Base-by-base conservation (phyloP, 2,888 invertebrate genomes). In the Lochmaea crataegi region DNA sequence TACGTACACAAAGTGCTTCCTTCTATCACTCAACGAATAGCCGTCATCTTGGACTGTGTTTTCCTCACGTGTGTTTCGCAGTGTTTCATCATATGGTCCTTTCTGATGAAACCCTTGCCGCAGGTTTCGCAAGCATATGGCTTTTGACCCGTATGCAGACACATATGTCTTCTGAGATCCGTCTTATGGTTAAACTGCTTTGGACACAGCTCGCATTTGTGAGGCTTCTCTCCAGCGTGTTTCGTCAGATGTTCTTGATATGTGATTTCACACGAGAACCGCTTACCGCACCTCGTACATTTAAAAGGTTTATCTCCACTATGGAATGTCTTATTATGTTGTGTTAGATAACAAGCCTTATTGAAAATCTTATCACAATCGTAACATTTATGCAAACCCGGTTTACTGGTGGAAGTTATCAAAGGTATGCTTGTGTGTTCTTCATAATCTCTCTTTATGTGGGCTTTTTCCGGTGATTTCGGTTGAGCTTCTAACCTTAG, bases 121-220 rank as follows among this genome's bases (percentile, higher is more conserved):
- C 96, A 96, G 76, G 91, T 91, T 80, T 92, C 90, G 87, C 96
- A 96, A 77, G 91, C 89, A 85, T 92, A 95, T 57, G 95, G 95
- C 85, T 95, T 95, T 82, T 92, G 91, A 65, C 94, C 95, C n/a
- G 94, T 94, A 85, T 96, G 96, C 80, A 94, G 90, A 86, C 95
- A 95, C 90, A 93, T 92, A 87, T 96, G 96, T 77, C 96, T 90
- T 75, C 95, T 90, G 81, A 96, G 88, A 85, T 96, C 96, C 69
- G 96, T 96, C 87, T 96, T 96, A 87, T 96, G 96, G 85, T 96
- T 95, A 87, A 96, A 96, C 82, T 94, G 94, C 86, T 96, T 96
- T 18, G 94, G 94, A 83, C 96, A 96, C 75, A 91, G 89, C 73
- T 91, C 91, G 87, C 96, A 96, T 87, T 95, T 95, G 87, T 94